A percentile compares a stretch with the other conserved stretches of the same genome.
These are phyloP conservation scores for Zeus faber DNA, from an alignment of 2,113 vertebrate genomes.

Conservation along the genomic window DNA sequence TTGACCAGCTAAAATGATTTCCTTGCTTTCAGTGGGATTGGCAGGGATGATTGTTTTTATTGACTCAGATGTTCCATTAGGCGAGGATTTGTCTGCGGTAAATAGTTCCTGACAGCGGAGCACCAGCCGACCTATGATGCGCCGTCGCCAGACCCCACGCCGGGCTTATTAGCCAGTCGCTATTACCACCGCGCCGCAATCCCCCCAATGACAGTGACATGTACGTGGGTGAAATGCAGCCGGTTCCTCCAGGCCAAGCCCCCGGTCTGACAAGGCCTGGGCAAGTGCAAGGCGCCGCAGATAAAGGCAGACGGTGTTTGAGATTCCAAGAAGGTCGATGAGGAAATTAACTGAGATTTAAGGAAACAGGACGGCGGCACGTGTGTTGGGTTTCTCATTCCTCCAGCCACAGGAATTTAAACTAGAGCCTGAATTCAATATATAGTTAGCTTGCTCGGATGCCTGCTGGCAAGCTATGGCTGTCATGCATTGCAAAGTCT, in stretches of 20 bases:
- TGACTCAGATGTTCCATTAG: constrained; percentile 78
- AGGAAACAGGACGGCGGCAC: constrained; percentile 1
- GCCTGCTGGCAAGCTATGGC: no score
- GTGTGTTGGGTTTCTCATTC: constrained; percentile 7
- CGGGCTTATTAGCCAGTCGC: constrained; percentile 67
- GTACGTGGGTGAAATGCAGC: constrained; percentile 46
- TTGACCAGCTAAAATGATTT: constrained; percentile 71
- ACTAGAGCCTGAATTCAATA: constrained; percentile 2
- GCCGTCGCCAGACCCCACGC: constrained; percentile 66
- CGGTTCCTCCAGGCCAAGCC: constrained; percentile 16
- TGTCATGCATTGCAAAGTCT: no score
- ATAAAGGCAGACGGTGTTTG: constrained; percentile 15
- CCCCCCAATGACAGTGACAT: constrained; percentile 52
- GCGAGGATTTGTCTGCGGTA: constrained; percentile 57
- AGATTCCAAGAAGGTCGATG: constrained; percentile 32
- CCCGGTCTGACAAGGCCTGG: constrained; percentile 5
- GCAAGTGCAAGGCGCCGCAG: constrained; percentile 8
- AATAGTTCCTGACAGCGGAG: constrained; percentile 72
- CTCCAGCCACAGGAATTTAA: neutral
- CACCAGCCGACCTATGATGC: constrained; percentile 58
- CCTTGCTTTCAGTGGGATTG: constrained; percentile 67
- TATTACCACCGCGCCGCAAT: constrained; percentile 30
- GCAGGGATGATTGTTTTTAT: constrained; percentile 75
- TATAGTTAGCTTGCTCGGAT: no score
- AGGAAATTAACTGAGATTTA: constrained; percentile 28